phyloP scores from a whole-genome alignment of 1,140 invertebrate species.

The Berghia stephanieae region DNA sequence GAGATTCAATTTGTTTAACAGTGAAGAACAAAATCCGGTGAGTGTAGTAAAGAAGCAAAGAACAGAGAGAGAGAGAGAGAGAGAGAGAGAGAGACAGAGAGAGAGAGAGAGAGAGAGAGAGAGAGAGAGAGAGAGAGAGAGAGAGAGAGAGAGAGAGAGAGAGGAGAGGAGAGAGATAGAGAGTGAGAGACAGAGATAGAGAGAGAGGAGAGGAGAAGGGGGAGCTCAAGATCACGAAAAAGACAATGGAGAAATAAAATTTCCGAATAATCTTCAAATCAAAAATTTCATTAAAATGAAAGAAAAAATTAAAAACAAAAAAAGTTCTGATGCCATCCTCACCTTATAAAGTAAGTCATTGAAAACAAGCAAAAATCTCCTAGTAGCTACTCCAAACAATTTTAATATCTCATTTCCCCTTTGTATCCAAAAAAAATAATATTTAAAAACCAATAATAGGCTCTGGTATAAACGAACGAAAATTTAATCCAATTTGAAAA shows the following conservation, averaged over 20 bases:
- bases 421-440: not conserved
- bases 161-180: not conserved
- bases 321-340: no score
- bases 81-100: not conserved
- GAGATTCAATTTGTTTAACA: not conserved
- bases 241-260: not conserved
- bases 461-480: not conserved
- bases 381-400: not conserved
- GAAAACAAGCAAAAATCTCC: not conserved
- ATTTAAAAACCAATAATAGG: not conserved
- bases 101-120: slow-evolving; percentile 22
- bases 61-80: slow-evolving; percentile 12
- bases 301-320: not conserved
- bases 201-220: not conserved
- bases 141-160: slow-evolving; percentile 13
- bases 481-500: not conserved
- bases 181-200: slow-evolving; percentile 15
- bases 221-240: not conserved
- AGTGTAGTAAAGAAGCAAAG: not conserved
- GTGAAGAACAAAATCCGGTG: not conserved
- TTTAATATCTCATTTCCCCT: slow-evolving; percentile 3
- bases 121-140: slow-evolving; percentile 19
- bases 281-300: not conserved
- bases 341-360: no score
- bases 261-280: not conserved